These are phyloP conservation scores for Anguilla pacifica DNA, from an alignment of 2,797 vertebrate species.

Conservation along the genomic window DNA sequence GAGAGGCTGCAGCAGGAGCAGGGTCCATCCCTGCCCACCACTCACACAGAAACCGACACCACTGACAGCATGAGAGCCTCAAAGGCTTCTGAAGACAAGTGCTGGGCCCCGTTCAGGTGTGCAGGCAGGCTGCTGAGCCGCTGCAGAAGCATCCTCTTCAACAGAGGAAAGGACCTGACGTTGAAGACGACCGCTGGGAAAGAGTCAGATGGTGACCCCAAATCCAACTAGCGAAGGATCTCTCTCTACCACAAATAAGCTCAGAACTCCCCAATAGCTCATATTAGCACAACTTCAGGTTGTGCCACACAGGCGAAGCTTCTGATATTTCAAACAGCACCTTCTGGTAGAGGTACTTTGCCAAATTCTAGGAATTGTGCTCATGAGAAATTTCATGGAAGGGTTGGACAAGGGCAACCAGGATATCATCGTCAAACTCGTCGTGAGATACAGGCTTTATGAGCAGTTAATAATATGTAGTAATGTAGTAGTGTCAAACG, in stretches of 20 bases:
- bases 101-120: not conserved
- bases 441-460: not conserved
- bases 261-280: not conserved
- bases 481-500: too few relatives aligned
- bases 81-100: not conserved
- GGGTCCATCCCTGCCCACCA: not conserved
- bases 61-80: not conserved
- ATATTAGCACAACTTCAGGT: not conserved
- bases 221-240: not conserved
- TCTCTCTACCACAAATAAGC: not conserved
- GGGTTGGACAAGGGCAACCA: not conserved
- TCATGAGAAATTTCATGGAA: not conserved
- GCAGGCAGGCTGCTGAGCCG: not conserved
- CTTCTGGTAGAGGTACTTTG: not conserved
- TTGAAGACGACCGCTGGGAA: not conserved
- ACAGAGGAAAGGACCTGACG: not conserved
- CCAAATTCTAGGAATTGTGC: not conserved
- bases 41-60: not conserved
- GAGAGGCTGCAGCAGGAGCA: not conserved
- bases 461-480: not conserved
- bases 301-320: not conserved
- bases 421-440: not conserved
- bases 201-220: not conserved
- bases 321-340: not conserved
- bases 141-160: not conserved